Percentiles rank a stretch among this genome's conserved stretches.
These are phyloP conservation scores for Canis aureus DNA, from an alignment of 2,113 vertebrate genomes.

Conservation along the genomic window DNA sequence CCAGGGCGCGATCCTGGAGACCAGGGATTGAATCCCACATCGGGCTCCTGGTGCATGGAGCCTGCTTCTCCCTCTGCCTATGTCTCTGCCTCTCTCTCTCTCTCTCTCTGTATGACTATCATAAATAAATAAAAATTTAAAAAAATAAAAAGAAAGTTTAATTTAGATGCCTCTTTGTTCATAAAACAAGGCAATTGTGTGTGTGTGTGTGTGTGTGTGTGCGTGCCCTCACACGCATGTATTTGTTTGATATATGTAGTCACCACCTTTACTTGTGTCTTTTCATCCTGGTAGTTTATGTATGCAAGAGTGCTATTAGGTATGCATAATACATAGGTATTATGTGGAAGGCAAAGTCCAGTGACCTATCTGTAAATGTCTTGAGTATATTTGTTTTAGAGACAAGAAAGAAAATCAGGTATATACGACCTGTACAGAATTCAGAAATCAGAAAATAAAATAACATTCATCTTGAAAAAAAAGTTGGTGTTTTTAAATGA, in stretches of 20 bases:
- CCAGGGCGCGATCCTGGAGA: no score
- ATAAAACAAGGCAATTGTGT: background rate
- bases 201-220: background rate
- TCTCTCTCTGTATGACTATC: no score
- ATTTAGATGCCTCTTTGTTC: background rate
- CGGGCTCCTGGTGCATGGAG: no score
- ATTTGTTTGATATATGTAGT: background rate
- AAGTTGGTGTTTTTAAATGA: background rate
- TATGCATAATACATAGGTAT: background rate
- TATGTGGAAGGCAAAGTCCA: background rate
- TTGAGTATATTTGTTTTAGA: constrained; percentile 11
- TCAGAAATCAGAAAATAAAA: background rate
- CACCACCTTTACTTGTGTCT: background rate
- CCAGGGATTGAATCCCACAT: no score
- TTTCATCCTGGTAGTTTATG: background rate
- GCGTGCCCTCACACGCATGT: background rate
- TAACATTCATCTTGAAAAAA: background rate
- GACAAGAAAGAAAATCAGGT: background rate
- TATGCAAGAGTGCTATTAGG: background rate
- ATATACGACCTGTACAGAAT: background rate
- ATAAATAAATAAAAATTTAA: no score
- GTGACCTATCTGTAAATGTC: background rate
- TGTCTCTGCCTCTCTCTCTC: no score
- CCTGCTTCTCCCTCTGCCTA: no score
- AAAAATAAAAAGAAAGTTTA: background rate